Evolutionary conservation across 2,888 invertebrate species (phyloP).

Genomic region (Hydriomena furcata): DNA sequence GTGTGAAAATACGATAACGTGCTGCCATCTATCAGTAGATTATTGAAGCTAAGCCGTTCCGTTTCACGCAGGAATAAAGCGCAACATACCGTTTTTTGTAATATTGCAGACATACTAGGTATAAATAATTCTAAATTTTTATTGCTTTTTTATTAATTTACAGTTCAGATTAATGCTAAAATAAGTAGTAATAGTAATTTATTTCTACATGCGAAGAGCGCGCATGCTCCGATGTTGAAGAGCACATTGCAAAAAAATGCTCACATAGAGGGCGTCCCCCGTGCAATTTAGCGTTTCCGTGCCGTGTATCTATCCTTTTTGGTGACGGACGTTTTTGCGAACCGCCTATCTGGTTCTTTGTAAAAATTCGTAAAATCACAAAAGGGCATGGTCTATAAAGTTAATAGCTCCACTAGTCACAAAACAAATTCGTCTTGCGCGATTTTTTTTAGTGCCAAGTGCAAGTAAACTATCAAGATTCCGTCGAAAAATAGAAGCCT

Average conservation of each 20-base stretch:
- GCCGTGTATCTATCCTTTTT: constrained; percentile 60
- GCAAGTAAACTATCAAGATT: constrained; percentile 90
- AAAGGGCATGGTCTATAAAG: constrained; percentile 72
- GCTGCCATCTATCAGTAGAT: no score
- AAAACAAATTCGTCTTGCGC: constrained; percentile 69
- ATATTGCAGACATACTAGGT: no score
- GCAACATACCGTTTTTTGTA: no score
- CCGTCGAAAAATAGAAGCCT: constrained; percentile 90
- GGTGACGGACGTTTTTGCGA: constrained; percentile 75
- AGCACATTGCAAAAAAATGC: no score
- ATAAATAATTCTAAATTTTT: no score
- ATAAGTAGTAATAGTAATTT: no score
- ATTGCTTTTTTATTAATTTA: no score
- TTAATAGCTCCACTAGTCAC: constrained; percentile 68
- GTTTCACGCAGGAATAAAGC: neutral
- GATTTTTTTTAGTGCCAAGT: constrained; percentile 82
- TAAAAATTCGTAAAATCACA: constrained; percentile 30
- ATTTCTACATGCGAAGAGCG: no score
- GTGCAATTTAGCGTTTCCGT: constrained; percentile 43
- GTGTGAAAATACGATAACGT: no score
- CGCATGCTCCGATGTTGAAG: no score
- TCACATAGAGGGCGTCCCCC: constrained; percentile 58
- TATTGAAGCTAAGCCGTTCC: no score
- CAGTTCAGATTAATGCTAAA: no score
- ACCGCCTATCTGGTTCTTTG: constrained; percentile 64